A percentile compares a stretch with the other conserved stretches of the same genome.
Evolutionary conservation across 2,113 vertebrate species (phyloP).

Genomic region (Cynopterus brachyotis): DNA sequence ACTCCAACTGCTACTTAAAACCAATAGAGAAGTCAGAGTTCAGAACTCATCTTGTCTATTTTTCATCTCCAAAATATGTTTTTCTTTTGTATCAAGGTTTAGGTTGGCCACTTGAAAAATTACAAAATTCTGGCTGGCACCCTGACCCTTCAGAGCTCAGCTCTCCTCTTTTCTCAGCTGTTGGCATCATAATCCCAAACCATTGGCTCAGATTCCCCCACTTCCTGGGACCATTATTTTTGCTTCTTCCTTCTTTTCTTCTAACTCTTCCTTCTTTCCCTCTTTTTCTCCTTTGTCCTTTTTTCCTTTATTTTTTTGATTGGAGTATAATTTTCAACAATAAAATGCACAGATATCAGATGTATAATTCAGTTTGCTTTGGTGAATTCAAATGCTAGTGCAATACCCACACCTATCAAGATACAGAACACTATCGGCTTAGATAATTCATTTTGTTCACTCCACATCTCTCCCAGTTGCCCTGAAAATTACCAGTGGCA

Average conservation of each 20-base stretch:
- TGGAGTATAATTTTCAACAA: background rate
- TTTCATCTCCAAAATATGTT: constrained; percentile 36
- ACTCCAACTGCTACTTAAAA: constrained; percentile 50
- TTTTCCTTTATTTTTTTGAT: background rate
- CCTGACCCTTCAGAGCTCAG: background rate
- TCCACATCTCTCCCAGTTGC: background rate
- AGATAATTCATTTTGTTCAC: background rate
- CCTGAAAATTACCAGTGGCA: background rate
- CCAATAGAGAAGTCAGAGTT: constrained; percentile 49
- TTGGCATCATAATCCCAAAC: background rate
- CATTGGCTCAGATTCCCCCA: background rate
- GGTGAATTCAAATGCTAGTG: background rate
- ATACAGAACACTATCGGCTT: background rate
- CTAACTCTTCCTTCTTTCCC: background rate
- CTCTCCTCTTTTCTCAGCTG: background rate
- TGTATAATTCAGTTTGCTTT: background rate
- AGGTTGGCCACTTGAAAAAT: constrained; percentile 28
- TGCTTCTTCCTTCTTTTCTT: background rate
- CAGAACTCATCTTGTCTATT: constrained; percentile 52
- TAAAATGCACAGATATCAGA: background rate
- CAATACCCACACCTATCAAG: background rate
- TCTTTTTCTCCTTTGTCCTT: too few species aligned
- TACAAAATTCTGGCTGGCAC: background rate
- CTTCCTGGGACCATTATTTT: background rate
- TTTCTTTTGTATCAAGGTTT: constrained; percentile 29